Evolutionary conservation across 2,113 vertebrate genomes (phyloP).

Genomic region (Tinamus guttatus): DNA sequence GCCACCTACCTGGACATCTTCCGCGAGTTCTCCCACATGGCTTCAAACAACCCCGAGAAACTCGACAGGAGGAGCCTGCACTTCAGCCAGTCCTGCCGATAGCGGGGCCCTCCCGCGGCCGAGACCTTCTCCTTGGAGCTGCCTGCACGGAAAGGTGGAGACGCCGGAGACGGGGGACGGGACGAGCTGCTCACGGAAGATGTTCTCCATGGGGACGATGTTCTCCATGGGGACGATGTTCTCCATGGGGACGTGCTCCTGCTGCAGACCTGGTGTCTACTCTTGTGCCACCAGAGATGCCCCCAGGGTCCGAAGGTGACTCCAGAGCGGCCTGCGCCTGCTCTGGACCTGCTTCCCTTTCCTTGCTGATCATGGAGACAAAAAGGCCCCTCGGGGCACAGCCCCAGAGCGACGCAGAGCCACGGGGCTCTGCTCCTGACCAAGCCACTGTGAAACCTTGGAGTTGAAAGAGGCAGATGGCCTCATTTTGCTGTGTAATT

Average conservation of each 20-base stretch:
- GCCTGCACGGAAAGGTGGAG: not conserved
- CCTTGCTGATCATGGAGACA: not conserved
- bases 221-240: not conserved
- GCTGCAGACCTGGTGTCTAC: not conserved
- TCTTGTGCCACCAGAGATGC: no score
- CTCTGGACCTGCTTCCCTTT: fast-evolving
- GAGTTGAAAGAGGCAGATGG: not conserved
- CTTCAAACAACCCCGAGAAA: slow-evolving; percentile 88
- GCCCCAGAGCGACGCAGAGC: not conserved
- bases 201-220: not conserved
- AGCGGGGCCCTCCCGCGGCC: slow-evolving; percentile 2
- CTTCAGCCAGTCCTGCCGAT: slow-evolving; percentile 86
- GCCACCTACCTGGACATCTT: slow-evolving; percentile 90
- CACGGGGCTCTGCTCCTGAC: fast-evolving
- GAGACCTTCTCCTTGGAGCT: not conserved
- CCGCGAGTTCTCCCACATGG: slow-evolving; percentile 91
- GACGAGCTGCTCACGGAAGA: not conserved
- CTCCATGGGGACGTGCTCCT: not conserved
- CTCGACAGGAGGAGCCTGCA: slow-evolving; percentile 86
- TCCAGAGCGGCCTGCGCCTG: fast-evolving
- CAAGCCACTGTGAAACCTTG: not conserved
- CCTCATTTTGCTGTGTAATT: not conserved
- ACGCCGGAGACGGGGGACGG: not conserved
- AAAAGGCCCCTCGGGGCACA: not conserved
- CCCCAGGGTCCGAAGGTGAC: not conserved